Evolutionary conservation across 2,113 vertebrate species (phyloP), one percentile per base, ranked within the genome.

Genomic region (Petaurus breviceps): DNA sequence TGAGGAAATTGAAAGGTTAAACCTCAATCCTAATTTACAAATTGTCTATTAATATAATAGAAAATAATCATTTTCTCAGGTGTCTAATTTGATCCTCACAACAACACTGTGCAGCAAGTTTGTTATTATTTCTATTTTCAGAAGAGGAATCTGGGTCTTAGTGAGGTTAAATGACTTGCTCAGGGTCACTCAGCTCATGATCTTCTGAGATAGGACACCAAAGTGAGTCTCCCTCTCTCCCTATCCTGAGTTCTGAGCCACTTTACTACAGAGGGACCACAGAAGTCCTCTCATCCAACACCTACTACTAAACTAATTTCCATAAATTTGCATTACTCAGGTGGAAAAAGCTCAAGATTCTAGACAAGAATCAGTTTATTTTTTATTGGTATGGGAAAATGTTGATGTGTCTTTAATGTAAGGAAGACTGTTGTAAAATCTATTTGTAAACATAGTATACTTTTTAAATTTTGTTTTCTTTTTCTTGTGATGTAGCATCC

Each of bases 401-500:
- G 12, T 16, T 77, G 61, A 37, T 68, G 14, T n/a, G 3, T n/a
- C 37, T 77, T 77, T 77, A 14, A 77, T 0, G 19, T n/a, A 77
- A n/a, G 57, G 57, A 61, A 93, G 3, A 94, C 91, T 19, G 25
- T 28, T 61, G 7, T 14, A 9, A 25, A 37, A 91, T 23, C 1
- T 4, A 23, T 2, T 92, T 90, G 23, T 95, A 96, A 95, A 47
- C 77, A 54, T 47, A 37, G n/a, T 49, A 46, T 28, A 68, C 31
- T 55, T 3, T 68, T 55, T 47, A 90, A 31, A 55, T 61, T 51
- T 16, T 95, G 10, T 90, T 96, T 96, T 94, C 31, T 16, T 68
- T 96, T 57, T 93, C 53, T 95, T 94, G 92, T 95, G 37, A 68
- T n/a, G 84, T 94, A n/a, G 93, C 54, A 93, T 90, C 96, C n/a